Evolutionary conservation across 2,113 vertebrate species (phyloP).

Genomic region (Halcyon senegalensis): DNA sequence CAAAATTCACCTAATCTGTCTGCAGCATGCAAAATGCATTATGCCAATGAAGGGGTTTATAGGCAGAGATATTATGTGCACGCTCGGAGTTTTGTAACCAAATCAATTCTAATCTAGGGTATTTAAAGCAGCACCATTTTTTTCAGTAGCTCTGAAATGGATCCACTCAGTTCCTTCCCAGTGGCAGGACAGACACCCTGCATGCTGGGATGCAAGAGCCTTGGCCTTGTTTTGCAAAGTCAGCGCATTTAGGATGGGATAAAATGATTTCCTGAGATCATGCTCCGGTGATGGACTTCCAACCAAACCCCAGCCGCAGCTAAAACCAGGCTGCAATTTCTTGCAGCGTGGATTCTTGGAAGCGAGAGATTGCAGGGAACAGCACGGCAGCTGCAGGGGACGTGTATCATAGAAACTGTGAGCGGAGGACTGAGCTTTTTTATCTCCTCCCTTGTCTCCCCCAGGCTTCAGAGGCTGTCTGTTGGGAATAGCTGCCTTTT

Average conservation of each 20-base stretch:
- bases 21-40: constrained; percentile 45
- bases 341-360: not conserved
- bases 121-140: constrained; percentile 15
- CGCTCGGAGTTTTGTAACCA: not conserved
- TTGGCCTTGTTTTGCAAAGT: not conserved
- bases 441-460: not conserved
- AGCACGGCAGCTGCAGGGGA: constrained; percentile 13
- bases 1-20: constrained; percentile 34
- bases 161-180: not conserved
- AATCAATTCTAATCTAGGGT: constrained; percentile 8
- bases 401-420: not conserved
- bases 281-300: not conserved
- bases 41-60: constrained; percentile 27
- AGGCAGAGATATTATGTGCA: constrained; percentile 3
- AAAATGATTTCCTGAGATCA: not conserved
- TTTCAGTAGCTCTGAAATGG: not conserved
- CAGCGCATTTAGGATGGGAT: not conserved
- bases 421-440: not conserved
- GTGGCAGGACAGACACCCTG: not conserved
- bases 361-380: not conserved
- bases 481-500: not conserved
- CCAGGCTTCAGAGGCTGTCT: not conserved
- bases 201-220: not conserved
- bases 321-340: not conserved
- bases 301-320: not conserved